Evolutionary conservation across 2,888 invertebrate species (phyloP), one percentile per base, ranked within the genome.

Genomic region (Nasonia oneida): DNA sequence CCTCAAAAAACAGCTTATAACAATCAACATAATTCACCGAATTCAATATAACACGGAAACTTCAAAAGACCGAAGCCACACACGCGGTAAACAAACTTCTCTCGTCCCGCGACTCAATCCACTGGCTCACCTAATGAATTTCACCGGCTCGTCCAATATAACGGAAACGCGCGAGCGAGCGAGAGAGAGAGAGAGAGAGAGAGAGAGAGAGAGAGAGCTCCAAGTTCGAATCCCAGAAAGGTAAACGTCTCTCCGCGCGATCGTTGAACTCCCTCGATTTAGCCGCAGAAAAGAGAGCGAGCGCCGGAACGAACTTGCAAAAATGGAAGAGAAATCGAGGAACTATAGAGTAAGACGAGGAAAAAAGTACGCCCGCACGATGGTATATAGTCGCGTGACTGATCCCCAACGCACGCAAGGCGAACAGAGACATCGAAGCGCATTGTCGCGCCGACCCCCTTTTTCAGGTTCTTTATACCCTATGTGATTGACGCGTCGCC

Each of bases 401-500:
- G 29, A 29, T 29, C 33, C 23, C 5, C 12, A 10, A 15, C 6
- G 33, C 67, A 33, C 67, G 29, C 29, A 5, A 33, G 33, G 15
- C 33, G 67, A 67, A 67, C 12, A 67, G 67, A 29, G 67, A 29
- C 67, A 15, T 67, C 67, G 67, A 33, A 14, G 67, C 29, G 67
- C 67, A 33, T 67, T 67, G 67, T 67, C 64, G 64, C 29, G 18
- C 4, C 64, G n/a, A 61, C 8, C 18, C 6, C 23, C 61, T 5
- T 29, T 6, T 29, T 3, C 4, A 14, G 14, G 33, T 33, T 29
- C 33, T 67, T 33, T 42, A 42, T 5, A 42, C 1, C 6, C 42
- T 70, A 75, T 76, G 80, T 85, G 85, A 85, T 85, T 85, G 81
- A 82, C 85, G 67, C 47, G 53, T 67, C 57, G 23, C 29, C 18